Evolutionary conservation across 2,888 invertebrate species (phyloP).

Genomic region (Diabrotica balteata): DNA sequence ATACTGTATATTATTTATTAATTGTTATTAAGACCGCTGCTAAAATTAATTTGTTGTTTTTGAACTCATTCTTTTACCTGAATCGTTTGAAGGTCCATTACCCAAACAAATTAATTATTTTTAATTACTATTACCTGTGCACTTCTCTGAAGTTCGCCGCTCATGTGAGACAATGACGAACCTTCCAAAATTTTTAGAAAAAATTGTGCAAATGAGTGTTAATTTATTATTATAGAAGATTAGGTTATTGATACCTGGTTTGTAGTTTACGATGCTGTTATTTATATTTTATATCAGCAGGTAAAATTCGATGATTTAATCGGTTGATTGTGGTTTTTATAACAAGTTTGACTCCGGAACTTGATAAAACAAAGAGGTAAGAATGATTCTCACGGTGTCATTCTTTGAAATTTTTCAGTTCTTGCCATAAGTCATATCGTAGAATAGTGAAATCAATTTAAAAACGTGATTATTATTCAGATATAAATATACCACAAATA

Average conservation of each 20-base stretch:
- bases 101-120: conserved; percentile 9
- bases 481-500: too few relatives aligned
- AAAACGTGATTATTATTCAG: too few relatives aligned
- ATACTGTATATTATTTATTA: too few relatives aligned
- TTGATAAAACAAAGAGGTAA: not conserved
- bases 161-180: conserved; percentile 4
- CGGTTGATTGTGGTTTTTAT: not conserved
- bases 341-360: not conserved
- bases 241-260: conserved; percentile 15
- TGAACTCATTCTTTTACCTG: conserved; percentile 6
- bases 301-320: conserved; percentile 8
- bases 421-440: too few relatives aligned
- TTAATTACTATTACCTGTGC: conserved; percentile 1
- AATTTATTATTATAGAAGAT: too few relatives aligned
- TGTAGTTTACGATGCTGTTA: conserved; percentile 5
- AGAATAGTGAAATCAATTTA: too few relatives aligned
- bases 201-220: conserved; percentile 16
- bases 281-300: too few relatives aligned
- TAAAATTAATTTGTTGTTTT: conserved; percentile 6
- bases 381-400: not conserved
- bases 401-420: not conserved
- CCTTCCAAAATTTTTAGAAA: conserved; percentile 8
- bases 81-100: conserved; percentile 8
- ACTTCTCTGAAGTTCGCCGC: conserved; percentile 11
- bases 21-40: too few relatives aligned